These are phyloP conservation scores for Onthophagus sagittarius DNA, from an alignment of 2,888 invertebrate genomes.

Conservation along the genomic window DNA sequence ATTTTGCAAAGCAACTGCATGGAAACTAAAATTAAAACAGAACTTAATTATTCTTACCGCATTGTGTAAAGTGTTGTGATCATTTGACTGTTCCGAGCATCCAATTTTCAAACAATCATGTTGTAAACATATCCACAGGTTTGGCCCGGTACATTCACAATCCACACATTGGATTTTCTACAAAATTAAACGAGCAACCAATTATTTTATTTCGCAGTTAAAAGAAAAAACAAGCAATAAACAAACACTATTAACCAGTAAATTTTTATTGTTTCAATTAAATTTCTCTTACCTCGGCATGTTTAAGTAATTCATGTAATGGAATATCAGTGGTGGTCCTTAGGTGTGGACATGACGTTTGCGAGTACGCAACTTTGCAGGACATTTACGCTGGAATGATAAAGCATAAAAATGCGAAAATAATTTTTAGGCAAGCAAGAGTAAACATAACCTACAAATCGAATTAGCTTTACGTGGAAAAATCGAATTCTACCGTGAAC, in stretches of 20 bases:
- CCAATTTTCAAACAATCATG: conserved; percentile 76
- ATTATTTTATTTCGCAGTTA: conserved; percentile 43
- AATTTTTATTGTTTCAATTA: not conserved
- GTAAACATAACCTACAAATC: conserved; percentile 15
- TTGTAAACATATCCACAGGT: conserved; percentile 83
- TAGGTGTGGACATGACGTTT: conserved; percentile 40
- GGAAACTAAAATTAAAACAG: too few relatives aligned
- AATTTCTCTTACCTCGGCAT: conserved; percentile 14
- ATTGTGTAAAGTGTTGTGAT: conserved; percentile 80
- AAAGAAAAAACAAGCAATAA: not conserved
- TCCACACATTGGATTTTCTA: conserved; percentile 63
- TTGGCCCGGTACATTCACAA: conserved; percentile 70
- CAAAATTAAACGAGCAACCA: conserved; percentile 17
- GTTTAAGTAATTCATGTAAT: conserved; percentile 37
- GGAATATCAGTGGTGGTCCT: conserved; percentile 40
- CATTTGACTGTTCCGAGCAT: conserved; percentile 77
- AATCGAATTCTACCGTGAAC: not conserved
- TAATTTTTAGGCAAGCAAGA: not conserved
- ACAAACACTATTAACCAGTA: too few relatives aligned
- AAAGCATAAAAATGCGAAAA: not conserved
- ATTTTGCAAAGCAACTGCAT: too few relatives aligned
- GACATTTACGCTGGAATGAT: conserved; percentile 8
- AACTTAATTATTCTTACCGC: conserved; percentile 51
- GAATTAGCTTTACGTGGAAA: not conserved
- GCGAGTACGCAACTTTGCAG: conserved; percentile 16